Percentiles rank a stretch among this genome's conserved stretches.
Evolutionary conservation across 2,888 invertebrate genomes (phyloP).

Genomic region (Anagyrus pseudococci): DNA sequence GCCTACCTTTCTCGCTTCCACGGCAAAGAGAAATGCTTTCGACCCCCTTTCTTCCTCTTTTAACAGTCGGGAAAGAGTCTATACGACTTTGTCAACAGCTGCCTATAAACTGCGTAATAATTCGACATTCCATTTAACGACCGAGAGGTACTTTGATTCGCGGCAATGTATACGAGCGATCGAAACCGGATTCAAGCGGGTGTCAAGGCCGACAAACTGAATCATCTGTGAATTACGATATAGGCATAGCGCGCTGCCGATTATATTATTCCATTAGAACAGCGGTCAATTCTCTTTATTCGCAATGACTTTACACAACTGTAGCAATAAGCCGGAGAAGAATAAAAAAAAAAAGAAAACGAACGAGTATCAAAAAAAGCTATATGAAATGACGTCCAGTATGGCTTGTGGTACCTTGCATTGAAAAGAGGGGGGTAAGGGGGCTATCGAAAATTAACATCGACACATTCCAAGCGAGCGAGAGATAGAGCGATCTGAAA

Average conservation of each 20-base stretch:
- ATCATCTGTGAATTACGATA: slow-evolving; percentile 1
- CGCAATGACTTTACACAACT: slow-evolving; percentile 26
- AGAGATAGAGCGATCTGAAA: slow-evolving; percentile 16
- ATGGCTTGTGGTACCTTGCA: neutral
- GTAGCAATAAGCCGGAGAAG: neutral
- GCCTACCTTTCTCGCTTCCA: neutral
- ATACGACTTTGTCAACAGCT: too few species aligned
- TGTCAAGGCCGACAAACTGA: neutral
- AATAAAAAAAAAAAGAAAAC: slow-evolving; percentile 5
- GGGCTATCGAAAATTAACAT: slow-evolving; percentile 36
- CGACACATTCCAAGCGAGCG: slow-evolving; percentile 13
- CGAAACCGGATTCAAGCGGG: too few species aligned
- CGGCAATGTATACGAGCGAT: too few species aligned
- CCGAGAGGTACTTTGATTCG: too few species aligned
- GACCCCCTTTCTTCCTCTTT: too few species aligned
- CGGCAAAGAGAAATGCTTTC: too few species aligned
- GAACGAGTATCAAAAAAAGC: neutral
- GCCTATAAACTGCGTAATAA: too few species aligned
- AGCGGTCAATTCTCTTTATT: slow-evolving; percentile 24
- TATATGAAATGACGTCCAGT: neutral
- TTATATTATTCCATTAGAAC: slow-evolving; percentile 14
- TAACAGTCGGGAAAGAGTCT: too few species aligned
- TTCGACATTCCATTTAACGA: too few species aligned
- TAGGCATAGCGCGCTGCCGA: neutral
- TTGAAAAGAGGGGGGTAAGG: slow-evolving; percentile 10